These are phyloP conservation scores for Tricholaema leucomelas DNA, from an alignment of 2,113 vertebrate species.

Conservation along the genomic window DNA sequence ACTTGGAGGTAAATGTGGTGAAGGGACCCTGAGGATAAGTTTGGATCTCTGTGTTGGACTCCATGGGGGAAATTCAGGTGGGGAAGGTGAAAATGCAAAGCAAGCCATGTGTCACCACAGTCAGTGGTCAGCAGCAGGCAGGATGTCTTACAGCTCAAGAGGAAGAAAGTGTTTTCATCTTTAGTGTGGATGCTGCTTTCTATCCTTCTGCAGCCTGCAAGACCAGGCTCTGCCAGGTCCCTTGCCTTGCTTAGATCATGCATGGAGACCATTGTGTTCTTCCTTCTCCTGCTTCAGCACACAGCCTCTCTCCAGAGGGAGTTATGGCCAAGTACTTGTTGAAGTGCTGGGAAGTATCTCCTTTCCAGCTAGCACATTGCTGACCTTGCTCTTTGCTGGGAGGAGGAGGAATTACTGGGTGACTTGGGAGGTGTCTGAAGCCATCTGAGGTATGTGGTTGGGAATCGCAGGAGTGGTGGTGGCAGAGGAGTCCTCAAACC, in stretches of 20 bases:
- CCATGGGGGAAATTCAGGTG: neutral
- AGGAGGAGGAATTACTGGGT: neutral
- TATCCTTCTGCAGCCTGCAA: neutral
- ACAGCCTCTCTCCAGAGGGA: neutral
- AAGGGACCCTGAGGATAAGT: neutral
- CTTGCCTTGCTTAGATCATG: neutral
- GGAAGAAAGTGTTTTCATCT: neutral
- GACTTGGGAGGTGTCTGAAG: neutral
- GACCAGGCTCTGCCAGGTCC: neutral
- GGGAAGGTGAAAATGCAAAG: neutral
- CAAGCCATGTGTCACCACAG: fast-evolving
- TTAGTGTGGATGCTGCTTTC: neutral
- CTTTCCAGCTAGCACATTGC: neutral
- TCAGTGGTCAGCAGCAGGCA: neutral
- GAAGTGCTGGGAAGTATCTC: neutral
- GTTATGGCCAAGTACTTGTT: neutral
- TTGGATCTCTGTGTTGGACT: neutral
- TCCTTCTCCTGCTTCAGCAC: neutral
- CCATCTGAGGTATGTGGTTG: fast-evolving
- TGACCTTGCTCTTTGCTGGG: neutral
- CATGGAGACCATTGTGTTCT: neutral
- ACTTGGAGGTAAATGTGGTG: neutral
- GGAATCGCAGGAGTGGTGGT: neutral
- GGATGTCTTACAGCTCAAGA: neutral
- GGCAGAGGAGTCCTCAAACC: neutral